Base-by-base conservation (phyloP, 2,888 invertebrate species). In the Drosophila melanosoma region DNA sequence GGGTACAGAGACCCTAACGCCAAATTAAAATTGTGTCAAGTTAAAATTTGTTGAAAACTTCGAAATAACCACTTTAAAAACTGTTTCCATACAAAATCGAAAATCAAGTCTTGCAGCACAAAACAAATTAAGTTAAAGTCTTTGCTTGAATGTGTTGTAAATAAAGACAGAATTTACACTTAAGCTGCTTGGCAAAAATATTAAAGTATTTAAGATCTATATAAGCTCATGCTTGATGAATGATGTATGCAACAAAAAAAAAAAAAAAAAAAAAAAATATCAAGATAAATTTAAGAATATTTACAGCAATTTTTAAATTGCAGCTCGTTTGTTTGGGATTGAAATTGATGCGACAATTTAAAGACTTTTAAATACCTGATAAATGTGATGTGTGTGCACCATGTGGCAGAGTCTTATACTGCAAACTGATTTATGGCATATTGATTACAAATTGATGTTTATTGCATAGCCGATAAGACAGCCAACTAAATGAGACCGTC, bases 321-420 rank as follows among this genome's bases (percentile, higher is more conserved):
- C 59, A 29, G 45, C 33, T 23, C 32, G 32, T 17, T 2, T 5
- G 38, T 12, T 17, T 45, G 23, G 53, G 36, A 54, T 53, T 36
- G 20, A 36, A 32, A 20, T 20, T 33, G 29, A 23, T 38, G 57
- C 35, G 49, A 51, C 40, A 57, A 57, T 51, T 67, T 40, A 36
- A 51, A 48, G 57, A 49, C 38, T 69, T 68, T 51, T 29, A 38
- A 49, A 68, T 69, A 49, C 40, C 56, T 67, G 7, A 17, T 57
- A 58, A 49, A 57, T 68, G 36, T 35, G 17, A 40, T 40, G 40
- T 38, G 49, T 33, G 20, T 67, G 68, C 58, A 52, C 23, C 69
- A 68, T 56, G 56, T 45, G 58, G 26, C 8, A 60, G 53, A 45
- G 45, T 20, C 35, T 69, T 45, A 45, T 40, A 32, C 96, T 48